These are phyloP conservation scores for Oncopodura yosiiana DNA, from an alignment of 1,140 invertebrate genomes.

Conservation along the genomic window DNA sequence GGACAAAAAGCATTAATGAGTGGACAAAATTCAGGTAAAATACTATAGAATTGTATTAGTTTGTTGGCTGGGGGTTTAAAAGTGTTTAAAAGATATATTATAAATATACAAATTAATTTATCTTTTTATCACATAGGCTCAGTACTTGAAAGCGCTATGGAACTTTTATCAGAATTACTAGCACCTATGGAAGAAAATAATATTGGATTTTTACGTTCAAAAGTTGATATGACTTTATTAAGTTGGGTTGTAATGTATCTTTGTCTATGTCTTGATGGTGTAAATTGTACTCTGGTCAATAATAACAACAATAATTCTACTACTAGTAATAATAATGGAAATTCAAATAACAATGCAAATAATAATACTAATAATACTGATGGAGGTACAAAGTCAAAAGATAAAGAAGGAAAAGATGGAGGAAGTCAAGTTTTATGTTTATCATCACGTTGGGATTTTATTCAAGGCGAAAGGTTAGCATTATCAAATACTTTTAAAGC, in stretches of 20 bases:
- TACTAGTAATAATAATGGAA: neutral
- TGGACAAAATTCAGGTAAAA: constrained; percentile 48
- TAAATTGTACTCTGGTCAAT: constrained; percentile 19
- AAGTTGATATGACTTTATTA: constrained; percentile 33
- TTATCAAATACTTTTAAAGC: too few relatives aligned
- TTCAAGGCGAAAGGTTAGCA: constrained; percentile 64
- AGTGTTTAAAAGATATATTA: too few relatives aligned
- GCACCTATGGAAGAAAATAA: constrained; percentile 37
- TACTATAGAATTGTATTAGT: too few relatives aligned
- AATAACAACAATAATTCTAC: neutral
- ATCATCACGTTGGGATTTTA: constrained; percentile 64
- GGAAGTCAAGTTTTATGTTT: constrained; percentile 16
- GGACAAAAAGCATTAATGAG: constrained; percentile 64
- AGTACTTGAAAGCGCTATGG: constrained; percentile 41
- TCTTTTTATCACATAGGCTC: constrained; percentile 40
- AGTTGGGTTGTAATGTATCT: constrained; percentile 34
- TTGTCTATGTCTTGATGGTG: constrained; percentile 32
- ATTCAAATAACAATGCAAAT: neutral
- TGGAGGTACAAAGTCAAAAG: neutral
- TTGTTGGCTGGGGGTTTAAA: too few relatives aligned
- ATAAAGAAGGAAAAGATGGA: too few relatives aligned
- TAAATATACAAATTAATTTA: too few relatives aligned
- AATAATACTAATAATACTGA: constrained; percentile 3
- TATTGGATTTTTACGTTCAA: constrained; percentile 27
- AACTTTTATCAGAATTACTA: constrained; percentile 43